A percentile compares a stretch with the other conserved stretches of the same genome.
Conservation (phyloP, 2,797 vertebrate genomes). For the Siniperca undulata region DNA sequence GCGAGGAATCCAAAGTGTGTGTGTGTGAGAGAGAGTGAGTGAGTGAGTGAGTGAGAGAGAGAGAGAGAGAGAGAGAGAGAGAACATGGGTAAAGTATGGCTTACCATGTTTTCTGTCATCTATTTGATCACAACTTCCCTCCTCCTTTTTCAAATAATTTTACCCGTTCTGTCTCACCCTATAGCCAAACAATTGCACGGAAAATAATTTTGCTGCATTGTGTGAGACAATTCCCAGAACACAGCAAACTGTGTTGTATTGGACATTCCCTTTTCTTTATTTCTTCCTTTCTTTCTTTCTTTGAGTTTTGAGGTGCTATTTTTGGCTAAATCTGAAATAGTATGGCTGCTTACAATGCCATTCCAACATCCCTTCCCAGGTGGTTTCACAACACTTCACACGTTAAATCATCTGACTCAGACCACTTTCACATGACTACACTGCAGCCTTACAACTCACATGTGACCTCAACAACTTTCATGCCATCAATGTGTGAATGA, state of each 20-base stretch:
- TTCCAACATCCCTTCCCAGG: not conserved
- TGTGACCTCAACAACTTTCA: slow-evolving; percentile 6
- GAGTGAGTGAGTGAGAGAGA: slow-evolving; percentile 21
- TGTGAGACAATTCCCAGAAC: slow-evolving; percentile 58
- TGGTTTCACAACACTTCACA: not conserved
- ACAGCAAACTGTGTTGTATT: slow-evolving; percentile 27
- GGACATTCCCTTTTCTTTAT: not conserved
- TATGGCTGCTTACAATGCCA: not conserved
- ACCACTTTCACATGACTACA: not conserved
- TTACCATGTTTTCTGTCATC: slow-evolving; percentile 70
- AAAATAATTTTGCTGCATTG: slow-evolving; percentile 73
- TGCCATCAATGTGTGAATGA: slow-evolving; percentile 5
- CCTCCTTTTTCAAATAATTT: slow-evolving; percentile 32
- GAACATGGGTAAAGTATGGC: slow-evolving; percentile 66
- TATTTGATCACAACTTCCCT: slow-evolving; percentile 67
- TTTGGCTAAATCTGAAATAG: not conserved
- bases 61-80: slow-evolving; percentile 12
- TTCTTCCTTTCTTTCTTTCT: slow-evolving; percentile 4
- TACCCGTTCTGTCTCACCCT: slow-evolving; percentile 28
- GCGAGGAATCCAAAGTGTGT: slow-evolving; percentile 69
- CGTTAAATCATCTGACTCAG: not conserved
- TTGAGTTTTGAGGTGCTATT: slow-evolving; percentile 1
- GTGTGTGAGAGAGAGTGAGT: slow-evolving; percentile 13
- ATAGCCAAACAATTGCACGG: slow-evolving; percentile 46
- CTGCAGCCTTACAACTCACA: not conserved